Percentiles rank a stretch among this genome's conserved stretches.
These are phyloP conservation scores for Holacanthella duospinosa DNA, from an alignment of 2,888 invertebrate genomes.

Conservation along the genomic window DNA sequence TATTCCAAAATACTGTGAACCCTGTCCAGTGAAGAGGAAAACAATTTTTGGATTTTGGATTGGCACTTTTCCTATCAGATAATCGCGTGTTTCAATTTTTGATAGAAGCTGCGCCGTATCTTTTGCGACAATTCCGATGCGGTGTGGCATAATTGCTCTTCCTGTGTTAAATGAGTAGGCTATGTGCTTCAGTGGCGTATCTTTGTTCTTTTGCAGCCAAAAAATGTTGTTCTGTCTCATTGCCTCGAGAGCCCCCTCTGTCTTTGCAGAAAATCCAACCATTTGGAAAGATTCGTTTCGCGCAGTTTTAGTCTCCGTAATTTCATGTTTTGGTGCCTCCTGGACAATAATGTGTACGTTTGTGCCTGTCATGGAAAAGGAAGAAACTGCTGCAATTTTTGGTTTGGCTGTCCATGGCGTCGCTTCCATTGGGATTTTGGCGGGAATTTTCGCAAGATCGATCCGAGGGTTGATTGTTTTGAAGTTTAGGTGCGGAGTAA, in stretches of 20 bases:
- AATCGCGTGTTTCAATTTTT: background rate
- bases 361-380: constrained; percentile 8
- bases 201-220: background rate
- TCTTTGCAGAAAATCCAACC: constrained; percentile 10
- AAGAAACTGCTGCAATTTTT: constrained; percentile 11
- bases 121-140: constrained; percentile 9
- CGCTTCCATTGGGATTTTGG: constrained; percentile 17
- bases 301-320: too few relatives aligned
- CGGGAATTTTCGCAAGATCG: constrained; percentile 19
- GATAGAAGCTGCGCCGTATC: background rate
- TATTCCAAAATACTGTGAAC: constrained; percentile 16
- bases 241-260: constrained; percentile 6
- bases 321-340: constrained; percentile 7
- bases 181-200: background rate
- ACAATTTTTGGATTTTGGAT: background rate
- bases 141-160: constrained; percentile 14
- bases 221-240: background rate
- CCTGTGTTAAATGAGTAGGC: constrained; percentile 18
- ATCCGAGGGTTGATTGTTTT: constrained; percentile 21
- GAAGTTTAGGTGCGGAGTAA: constrained; percentile 24
- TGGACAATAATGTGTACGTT: constrained; percentile 9
- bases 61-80: background rate
- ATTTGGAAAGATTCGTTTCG: background rate
- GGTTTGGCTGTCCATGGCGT: background rate
- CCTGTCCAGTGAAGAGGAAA: constrained; percentile 18